Base-by-base conservation (phyloP, 2,113 vertebrate genomes). In the Strix aluco region DNA sequence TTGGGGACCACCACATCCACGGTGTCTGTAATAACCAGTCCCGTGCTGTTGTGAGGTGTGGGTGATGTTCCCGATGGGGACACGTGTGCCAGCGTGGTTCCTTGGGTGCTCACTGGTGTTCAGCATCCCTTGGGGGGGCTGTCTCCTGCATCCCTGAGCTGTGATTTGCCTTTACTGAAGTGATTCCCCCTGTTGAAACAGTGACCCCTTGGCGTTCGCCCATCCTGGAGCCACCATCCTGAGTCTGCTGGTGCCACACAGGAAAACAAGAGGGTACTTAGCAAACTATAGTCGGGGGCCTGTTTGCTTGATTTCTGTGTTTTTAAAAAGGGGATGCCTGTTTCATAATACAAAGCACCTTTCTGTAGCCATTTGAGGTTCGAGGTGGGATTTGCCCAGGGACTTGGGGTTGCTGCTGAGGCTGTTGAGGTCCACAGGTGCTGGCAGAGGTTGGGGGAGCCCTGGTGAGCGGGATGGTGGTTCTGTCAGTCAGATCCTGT, bases 11-110 rank as follows among this genome's bases (percentile, higher is more conserved):
- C 49, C 7, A 4, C 14, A 8, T 34, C 46, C 11, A 0, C 2
- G 4, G 32, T 71, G 75, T 42, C 61, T 5, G 1, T 34, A 15
- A 42, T 34, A 52, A 23, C 63, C 6, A 4, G 18, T 10, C n/a
- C 11, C 0, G 0, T 26, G n/a, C 52, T 81, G 61, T n/a, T 55
- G 29, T 25, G 73, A 70, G 32, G 34, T 9, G 40, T 10, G 6
- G 11, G 13, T 54, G 77, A 18, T 42, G 16, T 44, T 75, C 36
- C 62, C 1, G 3, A 10, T 15, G 36, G 44, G 62, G 22, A 32
- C 5, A 1, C 1, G 4, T 22, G n/a, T 36, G 30, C 65, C 38
- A 54, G 2, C 0, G 0, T 22, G 34, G 20, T 59, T 44, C 74
- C 46, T 49, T 36, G 11, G 47, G 38, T 3, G 4, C 62, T 86